Percentiles rank a stretch among this genome's conserved stretches.
Conservation (phyloP, 2,113 vertebrate species). For the Hystrix brachyura region DNA sequence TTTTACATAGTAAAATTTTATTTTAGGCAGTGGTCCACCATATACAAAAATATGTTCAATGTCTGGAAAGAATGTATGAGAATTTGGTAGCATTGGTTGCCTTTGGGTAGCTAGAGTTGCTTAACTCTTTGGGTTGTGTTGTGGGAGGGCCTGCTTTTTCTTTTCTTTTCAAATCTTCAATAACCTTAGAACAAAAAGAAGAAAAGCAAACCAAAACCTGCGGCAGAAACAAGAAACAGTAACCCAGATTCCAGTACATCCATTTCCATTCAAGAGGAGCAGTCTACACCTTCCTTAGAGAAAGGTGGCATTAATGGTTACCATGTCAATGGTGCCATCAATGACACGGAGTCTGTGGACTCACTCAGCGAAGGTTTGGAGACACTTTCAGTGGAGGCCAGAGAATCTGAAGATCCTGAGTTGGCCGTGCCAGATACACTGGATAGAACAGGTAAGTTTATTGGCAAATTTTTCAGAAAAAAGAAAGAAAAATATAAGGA, state of each 20-base stretch:
- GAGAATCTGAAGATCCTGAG: slow-evolving; percentile 93
- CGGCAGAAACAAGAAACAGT: slow-evolving; percentile 81
- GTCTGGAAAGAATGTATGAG: slow-evolving; percentile 26
- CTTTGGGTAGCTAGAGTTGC: slow-evolving; percentile 6
- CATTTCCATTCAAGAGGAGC: slow-evolving; percentile 81
- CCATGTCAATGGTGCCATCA: slow-evolving; percentile 92
- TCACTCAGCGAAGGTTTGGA: slow-evolving; percentile 97
- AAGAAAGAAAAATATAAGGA: neutral
- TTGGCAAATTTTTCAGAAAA: neutral
- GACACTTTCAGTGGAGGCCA: slow-evolving; percentile 93
- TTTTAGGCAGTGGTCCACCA: slow-evolving; percentile 42
- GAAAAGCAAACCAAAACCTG: slow-evolving; percentile 94
- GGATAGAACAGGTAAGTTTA: slow-evolving; percentile 88
- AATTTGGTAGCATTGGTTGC: slow-evolving; percentile 39
- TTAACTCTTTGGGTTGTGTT: neutral
- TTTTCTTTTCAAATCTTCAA: slow-evolving; percentile 64
- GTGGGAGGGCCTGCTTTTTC: neutral
- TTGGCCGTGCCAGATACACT: slow-evolving; percentile 82
- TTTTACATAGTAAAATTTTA: slow-evolving; percentile 45
- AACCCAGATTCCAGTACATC: slow-evolving; percentile 83
- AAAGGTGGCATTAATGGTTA: slow-evolving; percentile 94
- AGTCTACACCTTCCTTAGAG: slow-evolving; percentile 81
- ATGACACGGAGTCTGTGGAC: slow-evolving; percentile 94
- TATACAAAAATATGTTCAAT: slow-evolving; percentile 51
- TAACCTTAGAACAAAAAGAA: slow-evolving; percentile 95